These are phyloP conservation scores for Leptosomus discolor DNA, from an alignment of 2,113 vertebrate species.

Conservation along the genomic window DNA sequence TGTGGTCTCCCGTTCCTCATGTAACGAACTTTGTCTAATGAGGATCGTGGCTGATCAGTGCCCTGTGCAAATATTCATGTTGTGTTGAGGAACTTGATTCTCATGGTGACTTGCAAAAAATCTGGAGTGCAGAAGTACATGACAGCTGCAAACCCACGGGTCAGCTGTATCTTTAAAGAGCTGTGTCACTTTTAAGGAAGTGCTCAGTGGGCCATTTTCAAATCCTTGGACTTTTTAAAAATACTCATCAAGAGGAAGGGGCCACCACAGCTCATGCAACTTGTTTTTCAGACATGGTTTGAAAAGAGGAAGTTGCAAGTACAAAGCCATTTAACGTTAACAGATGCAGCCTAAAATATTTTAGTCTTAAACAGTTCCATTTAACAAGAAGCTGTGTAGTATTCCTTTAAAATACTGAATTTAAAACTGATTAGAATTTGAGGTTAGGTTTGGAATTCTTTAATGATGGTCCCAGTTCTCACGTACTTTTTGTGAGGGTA, in stretches of 20 bases:
- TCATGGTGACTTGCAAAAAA: constrained; percentile 21
- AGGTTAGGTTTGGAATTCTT: neutral
- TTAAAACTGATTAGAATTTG: neutral
- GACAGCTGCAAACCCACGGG: neutral
- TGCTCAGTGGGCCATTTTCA: neutral
- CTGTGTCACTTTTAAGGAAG: constrained; percentile 3
- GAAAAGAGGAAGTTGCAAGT: neutral
- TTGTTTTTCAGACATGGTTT: neutral
- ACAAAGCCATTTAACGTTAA: neutral
- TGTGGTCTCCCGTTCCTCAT: neutral
- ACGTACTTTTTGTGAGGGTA: neutral
- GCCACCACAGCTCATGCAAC: neutral
- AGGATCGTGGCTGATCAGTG: neutral
- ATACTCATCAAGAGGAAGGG: neutral
- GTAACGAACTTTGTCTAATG: neutral
- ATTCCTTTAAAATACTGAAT: neutral
- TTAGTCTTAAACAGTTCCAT: neutral
- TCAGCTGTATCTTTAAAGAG: neutral
- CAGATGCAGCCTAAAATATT: neutral
- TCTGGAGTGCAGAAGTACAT: neutral
- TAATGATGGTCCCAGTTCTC: neutral
- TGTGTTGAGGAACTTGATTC: neutral
- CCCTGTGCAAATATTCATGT: neutral
- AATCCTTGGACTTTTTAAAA: neutral
- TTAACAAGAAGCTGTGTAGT: neutral